Evolutionary conservation across 2,797 vertebrate genomes (phyloP).

Genomic region (Adelosebastes latens): DNA sequence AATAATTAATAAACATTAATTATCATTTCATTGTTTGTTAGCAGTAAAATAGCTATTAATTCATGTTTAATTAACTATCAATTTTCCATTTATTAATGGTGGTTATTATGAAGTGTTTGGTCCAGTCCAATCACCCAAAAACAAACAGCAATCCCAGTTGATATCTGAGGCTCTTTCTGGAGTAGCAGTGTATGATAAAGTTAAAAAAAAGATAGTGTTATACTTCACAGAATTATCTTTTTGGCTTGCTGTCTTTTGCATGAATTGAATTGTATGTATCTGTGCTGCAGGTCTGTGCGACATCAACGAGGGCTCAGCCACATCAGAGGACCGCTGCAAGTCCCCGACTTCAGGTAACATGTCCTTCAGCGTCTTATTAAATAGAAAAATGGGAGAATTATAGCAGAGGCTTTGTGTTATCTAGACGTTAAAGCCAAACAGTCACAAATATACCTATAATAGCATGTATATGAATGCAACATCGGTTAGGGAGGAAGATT

Average conservation of each 20-base stretch:
- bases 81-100: no score
- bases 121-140: not conserved
- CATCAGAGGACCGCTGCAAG: conserved; percentile 97
- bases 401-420: conserved; percentile 3
- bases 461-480: not conserved
- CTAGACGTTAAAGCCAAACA: not conserved
- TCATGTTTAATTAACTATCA: no score
- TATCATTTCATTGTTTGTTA: no score
- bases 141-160: not conserved
- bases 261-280: not conserved
- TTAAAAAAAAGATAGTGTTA: not conserved
- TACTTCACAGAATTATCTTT: not conserved
- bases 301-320: conserved; percentile 92
- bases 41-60: no score
- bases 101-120: no score
- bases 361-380: conserved; percentile 55
- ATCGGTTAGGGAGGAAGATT: not conserved
- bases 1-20: no score
- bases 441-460: not conserved
- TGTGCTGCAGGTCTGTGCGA: conserved; percentile 92
- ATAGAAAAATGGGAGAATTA: not conserved
- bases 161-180: not conserved
- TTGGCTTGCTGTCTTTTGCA: not conserved
- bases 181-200: not conserved
- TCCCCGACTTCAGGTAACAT: conserved; percentile 97